Conservation (phyloP, 2,888 invertebrate genomes). For the Dasypolia templi region DNA sequence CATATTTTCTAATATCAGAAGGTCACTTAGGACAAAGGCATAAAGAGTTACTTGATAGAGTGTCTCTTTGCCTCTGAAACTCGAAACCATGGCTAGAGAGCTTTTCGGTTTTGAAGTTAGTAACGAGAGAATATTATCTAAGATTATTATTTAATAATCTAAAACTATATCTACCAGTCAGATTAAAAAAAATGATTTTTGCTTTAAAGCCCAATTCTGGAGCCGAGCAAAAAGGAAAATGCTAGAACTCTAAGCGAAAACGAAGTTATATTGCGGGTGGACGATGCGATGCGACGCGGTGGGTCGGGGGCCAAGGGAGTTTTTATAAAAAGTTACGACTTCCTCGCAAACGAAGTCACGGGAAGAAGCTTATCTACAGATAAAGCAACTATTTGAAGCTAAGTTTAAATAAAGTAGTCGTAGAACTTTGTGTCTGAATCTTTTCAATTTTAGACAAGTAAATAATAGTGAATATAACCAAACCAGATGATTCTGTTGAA, state of each 20-base stretch:
- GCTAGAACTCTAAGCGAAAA: not conserved
- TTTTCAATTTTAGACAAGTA: not conserved
- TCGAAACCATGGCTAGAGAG: not conserved
- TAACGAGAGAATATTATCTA: too few relatives aligned
- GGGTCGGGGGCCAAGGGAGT: not conserved
- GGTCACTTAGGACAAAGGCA: slow-evolving; percentile 13
- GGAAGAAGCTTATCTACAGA: not conserved
- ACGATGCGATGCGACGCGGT: not conserved
- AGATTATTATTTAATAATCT: too few relatives aligned
- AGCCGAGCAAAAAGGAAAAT: not conserved
- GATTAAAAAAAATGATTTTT: not conserved
- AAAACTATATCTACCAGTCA: too few relatives aligned
- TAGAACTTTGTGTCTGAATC: not conserved
- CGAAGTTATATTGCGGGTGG: not conserved
- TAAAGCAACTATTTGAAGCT: not conserved
- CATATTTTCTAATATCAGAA: slow-evolving; percentile 16
- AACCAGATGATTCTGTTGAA: too few relatives aligned
- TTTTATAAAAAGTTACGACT: not conserved
- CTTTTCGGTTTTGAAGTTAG: slow-evolving; percentile 1
- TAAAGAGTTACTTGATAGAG: not conserved
- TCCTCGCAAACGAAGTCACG: not conserved
- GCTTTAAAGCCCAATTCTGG: not conserved
- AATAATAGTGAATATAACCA: too few relatives aligned
- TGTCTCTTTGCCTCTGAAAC: too few relatives aligned
- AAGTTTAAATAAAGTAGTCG: not conserved